phyloP scores from a whole-genome alignment of 1,140 invertebrate species.

The Drosophila rhopaloa region DNA sequence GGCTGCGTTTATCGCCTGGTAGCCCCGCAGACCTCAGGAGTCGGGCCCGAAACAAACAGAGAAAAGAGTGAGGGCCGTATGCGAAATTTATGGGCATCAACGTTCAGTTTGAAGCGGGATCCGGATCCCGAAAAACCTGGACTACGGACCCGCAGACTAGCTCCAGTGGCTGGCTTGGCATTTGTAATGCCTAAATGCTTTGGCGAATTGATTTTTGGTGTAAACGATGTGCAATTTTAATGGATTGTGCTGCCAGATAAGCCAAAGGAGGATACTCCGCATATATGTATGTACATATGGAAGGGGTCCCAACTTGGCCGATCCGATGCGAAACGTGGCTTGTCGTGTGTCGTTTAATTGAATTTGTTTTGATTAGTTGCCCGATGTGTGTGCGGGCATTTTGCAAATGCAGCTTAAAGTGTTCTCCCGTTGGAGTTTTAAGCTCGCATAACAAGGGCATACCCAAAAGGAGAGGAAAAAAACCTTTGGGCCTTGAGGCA shows the following conservation, averaged over 20 bases:
- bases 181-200: slow-evolving; percentile 84
- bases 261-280: slow-evolving; percentile 40
- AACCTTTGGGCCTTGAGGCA: slow-evolving; percentile 46
- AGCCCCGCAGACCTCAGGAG: slow-evolving; percentile 42
- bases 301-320: not conserved
- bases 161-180: slow-evolving; percentile 75
- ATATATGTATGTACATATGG: not conserved
- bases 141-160: slow-evolving; percentile 39
- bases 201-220: slow-evolving; percentile 84
- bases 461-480: slow-evolving; percentile 5
- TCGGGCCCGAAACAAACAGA: slow-evolving; percentile 36
- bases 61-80: slow-evolving; percentile 44
- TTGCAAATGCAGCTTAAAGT: slow-evolving; percentile 63
- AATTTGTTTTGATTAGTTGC: slow-evolving; percentile 83
- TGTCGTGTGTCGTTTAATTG: slow-evolving; percentile 78
- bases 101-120: slow-evolving; percentile 77
- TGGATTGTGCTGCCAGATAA: slow-evolving; percentile 84
- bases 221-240: slow-evolving; percentile 85
- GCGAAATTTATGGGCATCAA: slow-evolving; percentile 82
- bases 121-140: slow-evolving; percentile 43
- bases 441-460: slow-evolving; percentile 26
- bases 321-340: slow-evolving; percentile 21
- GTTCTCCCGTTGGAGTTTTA: slow-evolving; percentile 45
- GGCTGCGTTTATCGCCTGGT: slow-evolving; percentile 72
- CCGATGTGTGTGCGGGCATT: slow-evolving; percentile 23